Base-by-base conservation (phyloP, 2,797 vertebrate genomes). In the Picus viridis region DNA sequence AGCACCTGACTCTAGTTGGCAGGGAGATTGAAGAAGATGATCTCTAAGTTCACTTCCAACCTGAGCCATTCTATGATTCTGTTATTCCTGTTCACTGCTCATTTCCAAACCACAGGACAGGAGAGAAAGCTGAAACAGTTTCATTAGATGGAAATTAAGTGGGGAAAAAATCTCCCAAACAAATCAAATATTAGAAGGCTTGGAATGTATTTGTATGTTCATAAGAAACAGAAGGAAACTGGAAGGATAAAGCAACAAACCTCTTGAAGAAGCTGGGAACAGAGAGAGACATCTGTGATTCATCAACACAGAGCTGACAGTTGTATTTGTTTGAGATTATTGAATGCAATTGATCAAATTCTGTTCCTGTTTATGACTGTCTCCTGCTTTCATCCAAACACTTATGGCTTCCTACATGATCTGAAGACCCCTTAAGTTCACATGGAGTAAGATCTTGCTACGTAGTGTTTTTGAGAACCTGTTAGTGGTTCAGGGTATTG, bases 21-120 rank as follows among this genome's bases (percentile, higher is more conserved):
- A 51, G 23, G 49, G 23, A 51, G 49, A 7, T 24, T 51, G 22
- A 23, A 23, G 23, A 51, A 7, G 49, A 51, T 49, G 17, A 49
- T 51, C 49, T 51, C 49, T 51, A 24, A 24, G 49, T 23, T 24
- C 49, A 12, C 49, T 51, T 51, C 49, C 49, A 51, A 51, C 12
- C 49, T 24, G 23, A 51, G 49, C 12, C 12, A 51, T 51, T 51
- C 49, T 51, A 24, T 72, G 83, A 51, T 51, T 51, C 49, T 51
- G 13, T 72, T 80, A 10, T 62, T 92, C 75, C 71, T 87, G 56
- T 73, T 89, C 72, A 30, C 32, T 77, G 58, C 62, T 92, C 58
- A 87, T 92, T 93, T 95, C 92, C 78, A 90, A 65, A 36, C 43
- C 79, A 80, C 61, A 90, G 87, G 92, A 79, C 53, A 70, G 36